Conservation (phyloP, 2,113 vertebrate genomes). For the Sarotherodon lohbergeri region DNA sequence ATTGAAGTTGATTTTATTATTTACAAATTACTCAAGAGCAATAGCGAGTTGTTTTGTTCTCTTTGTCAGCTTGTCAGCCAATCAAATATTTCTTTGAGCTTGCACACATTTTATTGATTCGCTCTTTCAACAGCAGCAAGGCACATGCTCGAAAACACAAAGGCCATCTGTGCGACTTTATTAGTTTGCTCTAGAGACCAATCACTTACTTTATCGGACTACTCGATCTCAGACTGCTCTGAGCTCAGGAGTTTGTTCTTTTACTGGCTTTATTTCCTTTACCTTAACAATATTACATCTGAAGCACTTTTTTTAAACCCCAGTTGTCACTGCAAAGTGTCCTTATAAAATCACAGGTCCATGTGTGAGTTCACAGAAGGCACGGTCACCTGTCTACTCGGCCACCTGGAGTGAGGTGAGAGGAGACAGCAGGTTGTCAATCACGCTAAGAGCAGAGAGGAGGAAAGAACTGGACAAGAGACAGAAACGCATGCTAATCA, state of each 20-base stretch:
- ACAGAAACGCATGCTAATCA: neutral
- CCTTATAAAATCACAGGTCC: slow-evolving; percentile 25
- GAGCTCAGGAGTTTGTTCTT: neutral
- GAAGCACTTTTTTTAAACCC: neutral
- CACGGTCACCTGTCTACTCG: slow-evolving; percentile 32
- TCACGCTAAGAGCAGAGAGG: slow-evolving; percentile 6
- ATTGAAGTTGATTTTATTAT: slow-evolving; percentile 11
- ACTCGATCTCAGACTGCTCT: neutral
- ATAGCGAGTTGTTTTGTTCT: neutral
- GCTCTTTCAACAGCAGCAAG: neutral
- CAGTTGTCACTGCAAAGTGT: slow-evolving; percentile 6
- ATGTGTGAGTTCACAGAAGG: neutral
- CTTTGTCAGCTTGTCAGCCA: neutral
- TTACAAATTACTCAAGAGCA: neutral
- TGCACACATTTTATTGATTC: slow-evolving; percentile 12
- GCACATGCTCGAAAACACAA: neutral
- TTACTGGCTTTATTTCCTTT: neutral
- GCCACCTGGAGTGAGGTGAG: slow-evolving; percentile 35
- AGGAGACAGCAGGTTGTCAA: slow-evolving; percentile 38
- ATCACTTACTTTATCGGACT: neutral
- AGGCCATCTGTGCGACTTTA: slow-evolving; percentile 32
- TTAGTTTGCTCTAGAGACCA: slow-evolving; percentile 33
- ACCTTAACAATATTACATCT: neutral
- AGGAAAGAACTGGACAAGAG: neutral
- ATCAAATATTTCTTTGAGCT: slow-evolving; percentile 1